A percentile compares a stretch with the other conserved stretches of the same genome.
Evolutionary conservation across 1,140 invertebrate genomes (phyloP).

Genomic region (Mycetomoellerius zeteki): DNA sequence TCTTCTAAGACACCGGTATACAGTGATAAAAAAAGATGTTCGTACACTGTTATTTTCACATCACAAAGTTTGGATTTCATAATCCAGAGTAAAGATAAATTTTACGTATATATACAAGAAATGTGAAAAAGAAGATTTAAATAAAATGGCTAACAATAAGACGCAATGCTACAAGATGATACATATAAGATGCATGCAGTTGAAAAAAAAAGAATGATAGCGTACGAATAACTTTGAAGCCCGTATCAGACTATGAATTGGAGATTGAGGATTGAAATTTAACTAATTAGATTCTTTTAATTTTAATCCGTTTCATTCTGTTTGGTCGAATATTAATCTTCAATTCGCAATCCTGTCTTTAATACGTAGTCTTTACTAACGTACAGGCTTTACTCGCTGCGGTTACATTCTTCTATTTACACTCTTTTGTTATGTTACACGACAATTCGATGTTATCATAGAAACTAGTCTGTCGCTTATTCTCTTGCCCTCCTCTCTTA

Average conservation of each 20-base stretch:
- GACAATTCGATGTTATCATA: neutral
- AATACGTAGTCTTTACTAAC: too few relatives aligned
- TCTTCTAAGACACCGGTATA: neutral
- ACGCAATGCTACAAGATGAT: slow-evolving; percentile 15
- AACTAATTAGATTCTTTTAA: too few relatives aligned
- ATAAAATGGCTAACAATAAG: neutral
- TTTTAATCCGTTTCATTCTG: too few relatives aligned
- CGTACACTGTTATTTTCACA: slow-evolving; percentile 34
- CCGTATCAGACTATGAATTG: too few relatives aligned
- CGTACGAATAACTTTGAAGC: slow-evolving; percentile 31
- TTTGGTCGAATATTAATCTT: too few relatives aligned
- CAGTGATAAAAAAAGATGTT: neutral
- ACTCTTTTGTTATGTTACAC: slow-evolving; percentile 13
- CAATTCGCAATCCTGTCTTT: too few relatives aligned
- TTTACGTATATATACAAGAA: neutral
- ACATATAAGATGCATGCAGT: neutral
- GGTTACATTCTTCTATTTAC: slow-evolving; percentile 22
- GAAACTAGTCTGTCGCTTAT: slow-evolving; percentile 16
- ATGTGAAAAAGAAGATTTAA: slow-evolving; percentile 19
- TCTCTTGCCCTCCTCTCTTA: neutral
- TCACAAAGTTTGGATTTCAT: neutral
- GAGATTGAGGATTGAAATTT: too few relatives aligned
- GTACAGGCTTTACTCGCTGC: neutral
- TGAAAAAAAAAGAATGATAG: slow-evolving; percentile 3
- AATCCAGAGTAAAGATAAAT: neutral